Evolutionary conservation across 2,113 vertebrate species (phyloP).

Genomic region (Conger conger): DNA sequence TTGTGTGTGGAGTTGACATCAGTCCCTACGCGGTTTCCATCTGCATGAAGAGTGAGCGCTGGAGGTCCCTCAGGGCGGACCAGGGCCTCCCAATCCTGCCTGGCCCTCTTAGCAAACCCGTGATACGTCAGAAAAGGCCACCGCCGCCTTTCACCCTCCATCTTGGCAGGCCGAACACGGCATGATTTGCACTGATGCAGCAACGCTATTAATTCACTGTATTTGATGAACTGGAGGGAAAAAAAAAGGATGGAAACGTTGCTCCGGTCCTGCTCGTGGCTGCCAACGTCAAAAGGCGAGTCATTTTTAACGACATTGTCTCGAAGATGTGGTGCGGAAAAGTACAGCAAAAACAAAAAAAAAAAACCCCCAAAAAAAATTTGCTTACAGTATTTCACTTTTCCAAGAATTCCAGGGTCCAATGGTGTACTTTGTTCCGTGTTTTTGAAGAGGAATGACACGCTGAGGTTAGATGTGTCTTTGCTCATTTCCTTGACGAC

Average conservation of each 20-base stretch:
- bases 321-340: not conserved
- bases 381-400: not conserved
- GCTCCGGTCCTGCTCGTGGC: not conserved
- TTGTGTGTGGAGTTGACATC: constrained; percentile 28
- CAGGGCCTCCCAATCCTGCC: constrained; percentile 1
- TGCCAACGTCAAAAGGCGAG: not conserved
- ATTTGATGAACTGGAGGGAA: not conserved
- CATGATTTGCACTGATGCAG: not conserved
- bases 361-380: not conserved
- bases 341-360: not conserved
- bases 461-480: not conserved
- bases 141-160: not conserved
- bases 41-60: constrained; percentile 38
- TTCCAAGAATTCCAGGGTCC: not conserved
- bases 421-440: not conserved
- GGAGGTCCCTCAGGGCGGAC: constrained; percentile 35
- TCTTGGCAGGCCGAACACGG: not conserved
- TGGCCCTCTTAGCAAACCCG: constrained; percentile 12
- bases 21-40: constrained; percentile 26
- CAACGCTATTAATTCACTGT: not conserved
- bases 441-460: not conserved
- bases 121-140: not conserved
- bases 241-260: not conserved
- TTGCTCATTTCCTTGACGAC: not conserved
- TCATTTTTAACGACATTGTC: not conserved